Evolutionary conservation across 64 coral and sea anemone genomes (phyloP), one percentile per base, ranked within the genome.

Genomic region (Stichodactyla helianthus): DNA sequence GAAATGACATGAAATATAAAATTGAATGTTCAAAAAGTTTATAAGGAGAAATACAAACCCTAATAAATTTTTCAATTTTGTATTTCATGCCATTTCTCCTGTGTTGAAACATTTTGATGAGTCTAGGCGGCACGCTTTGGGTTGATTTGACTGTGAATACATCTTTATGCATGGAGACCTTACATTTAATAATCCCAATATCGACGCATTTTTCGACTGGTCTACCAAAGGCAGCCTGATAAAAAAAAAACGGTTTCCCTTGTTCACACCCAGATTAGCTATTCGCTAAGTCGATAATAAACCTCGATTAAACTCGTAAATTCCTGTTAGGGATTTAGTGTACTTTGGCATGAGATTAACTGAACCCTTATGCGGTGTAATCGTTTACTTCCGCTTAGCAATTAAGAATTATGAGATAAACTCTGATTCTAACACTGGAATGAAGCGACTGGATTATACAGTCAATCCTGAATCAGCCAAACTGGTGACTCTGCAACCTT

Each of bases 191-290:
- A 14, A 57, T 14, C 8, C 8, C 55, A 1, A 57, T 7, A 57
- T 10, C 7, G 55, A 35, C 31, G 31, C 31, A 35, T 35, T 35
- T 35, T 35, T 2, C 31, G 31, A 35, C 31, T 35, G 2, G 31
- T 35, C 31, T 35, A 35, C 31, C 31, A 35, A 44, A 44, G 35
- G 35, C 35, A 44, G 55, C 14, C 55, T 58, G 14, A 15, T 58
- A 58, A 58, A 58, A 15, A 58, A 58, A 58, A 15, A 74, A 26
- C 25, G 7, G 27, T 31, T 14, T 3, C n/a, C 12, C 68, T 74
- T 74, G 68, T 74, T 74, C 68, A 74, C 68, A 74, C 26, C 68
- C 68, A 26, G 68, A 31, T 74, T 74, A 74, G 26, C 65, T 74
- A 27, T 26, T 74, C 8, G 8, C 25, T 10, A 74, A 74, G 68